Evolutionary conservation across 2,888 invertebrate genomes (phyloP), one percentile per base, ranked within the genome.

Genomic region (Athalia circularis): DNA sequence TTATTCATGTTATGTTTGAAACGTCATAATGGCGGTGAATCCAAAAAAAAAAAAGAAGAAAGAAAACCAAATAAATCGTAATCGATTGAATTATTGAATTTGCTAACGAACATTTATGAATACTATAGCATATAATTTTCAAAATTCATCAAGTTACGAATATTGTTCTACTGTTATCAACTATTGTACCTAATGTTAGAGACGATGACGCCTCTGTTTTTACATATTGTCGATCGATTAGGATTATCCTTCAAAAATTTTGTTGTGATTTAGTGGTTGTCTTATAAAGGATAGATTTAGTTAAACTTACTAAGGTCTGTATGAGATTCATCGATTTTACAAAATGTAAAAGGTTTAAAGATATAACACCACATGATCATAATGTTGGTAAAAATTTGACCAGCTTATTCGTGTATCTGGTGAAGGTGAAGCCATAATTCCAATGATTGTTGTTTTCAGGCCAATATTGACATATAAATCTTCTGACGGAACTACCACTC

Each of bases 201-300:
- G 15, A 3, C 11, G 54, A 68, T 11, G 54, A 52, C 52, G 5
- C 29, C 29, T 67, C 67, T 67, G 52, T 52, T 29, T 67, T 67
- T 52, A 67, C 11, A 29, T 6, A 48, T 13, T 47, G 15, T 29
- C n/a, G 3, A 29, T 29, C 8, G 50, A 50, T 11, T 52, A 52
- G 9, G 29, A 67, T 52, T n/a, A 65, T 48, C 47, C n/a, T 11
- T 48, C 11, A 59, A 52, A 50, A 4, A 67, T 29, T 29, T 52
- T 52, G 9, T 54, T 54, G 11, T 68, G 43, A 54, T 68, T 52
- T 54, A 68, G 11, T 68, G 68, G 11, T 52, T 68, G 68, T 54
- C 13, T 13, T n/a, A 7, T 48, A 15, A 65, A 65, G 47, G 15
- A 65, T 65, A n/a, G 13, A 15, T 65, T n/a, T 65, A 13, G 13